These are phyloP conservation scores for Hirtodrosophila confusa DNA, from an alignment of 2,888 invertebrate species.

Conservation along the genomic window DNA sequence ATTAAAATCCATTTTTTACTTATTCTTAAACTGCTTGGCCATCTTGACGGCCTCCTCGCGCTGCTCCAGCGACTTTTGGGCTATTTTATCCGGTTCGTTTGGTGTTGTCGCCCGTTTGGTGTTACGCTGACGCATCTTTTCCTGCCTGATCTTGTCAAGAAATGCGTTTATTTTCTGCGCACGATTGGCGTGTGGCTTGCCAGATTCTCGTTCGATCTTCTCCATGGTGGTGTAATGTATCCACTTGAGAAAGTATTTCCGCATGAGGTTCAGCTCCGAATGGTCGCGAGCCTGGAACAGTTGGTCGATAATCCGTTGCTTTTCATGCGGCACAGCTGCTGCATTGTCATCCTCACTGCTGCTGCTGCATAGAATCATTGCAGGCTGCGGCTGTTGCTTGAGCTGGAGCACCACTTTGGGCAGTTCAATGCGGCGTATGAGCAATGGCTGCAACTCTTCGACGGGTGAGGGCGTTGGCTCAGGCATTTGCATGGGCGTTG, in stretches of 20 bases:
- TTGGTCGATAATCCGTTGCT: constrained; percentile 79
- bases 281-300: constrained; percentile 69
- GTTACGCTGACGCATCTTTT: constrained; percentile 68
- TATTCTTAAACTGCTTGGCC: constrained; percentile 83
- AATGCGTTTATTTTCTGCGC: constrained; percentile 83
- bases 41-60: constrained; percentile 68
- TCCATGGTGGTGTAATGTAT: constrained; percentile 82
- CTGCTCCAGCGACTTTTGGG: constrained; percentile 61
- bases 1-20: constrained; percentile 64
- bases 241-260: constrained; percentile 83
- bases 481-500: constrained; percentile 2
- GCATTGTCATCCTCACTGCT: constrained; percentile 46
- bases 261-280: constrained; percentile 56
- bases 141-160: constrained; percentile 81
- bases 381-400: constrained; percentile 22
- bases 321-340: constrained; percentile 62
- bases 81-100: constrained; percentile 27
- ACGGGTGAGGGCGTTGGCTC: constrained; percentile 7
- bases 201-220: constrained; percentile 81
- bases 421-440: constrained; percentile 69
- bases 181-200: constrained; percentile 63
- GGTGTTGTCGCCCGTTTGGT: constrained; percentile 19
- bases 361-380: constrained; percentile 11
- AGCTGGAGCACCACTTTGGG: constrained; percentile 59
- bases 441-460: constrained; percentile 35